phyloP scores from a whole-genome alignment of 2,797 vertebrate species.

The Pseudocheirus occidentalis region DNA sequence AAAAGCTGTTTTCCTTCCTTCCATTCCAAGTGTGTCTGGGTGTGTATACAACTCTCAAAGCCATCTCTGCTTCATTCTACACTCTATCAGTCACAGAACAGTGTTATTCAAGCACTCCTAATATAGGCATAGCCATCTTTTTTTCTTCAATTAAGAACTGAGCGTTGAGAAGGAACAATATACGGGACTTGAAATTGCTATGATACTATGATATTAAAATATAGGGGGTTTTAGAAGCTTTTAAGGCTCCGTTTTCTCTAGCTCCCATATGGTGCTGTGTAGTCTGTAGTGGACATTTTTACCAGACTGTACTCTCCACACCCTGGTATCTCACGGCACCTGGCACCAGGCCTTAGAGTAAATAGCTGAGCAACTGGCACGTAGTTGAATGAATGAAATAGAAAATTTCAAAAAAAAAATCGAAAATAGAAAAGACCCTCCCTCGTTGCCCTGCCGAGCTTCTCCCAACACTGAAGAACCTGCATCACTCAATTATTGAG shows the following conservation, averaged over 20 bases:
- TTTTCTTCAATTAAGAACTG: not conserved
- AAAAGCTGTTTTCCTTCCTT: not conserved
- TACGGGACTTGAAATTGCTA: not conserved
- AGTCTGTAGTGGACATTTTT: not conserved
- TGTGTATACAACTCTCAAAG: not conserved
- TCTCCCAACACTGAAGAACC: not conserved
- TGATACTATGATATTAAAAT: not conserved
- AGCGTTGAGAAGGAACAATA: not conserved
- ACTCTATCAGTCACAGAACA: not conserved
- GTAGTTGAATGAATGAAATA: not conserved
- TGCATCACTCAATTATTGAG: not conserved
- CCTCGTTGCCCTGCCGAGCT: constrained; percentile 7
- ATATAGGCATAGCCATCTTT: not conserved
- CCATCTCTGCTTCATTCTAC: not conserved
- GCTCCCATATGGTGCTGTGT: not conserved
- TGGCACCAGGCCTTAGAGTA: not conserved
- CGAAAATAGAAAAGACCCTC: too few relatives aligned
- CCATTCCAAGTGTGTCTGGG: not conserved
- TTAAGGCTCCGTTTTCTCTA: not conserved
- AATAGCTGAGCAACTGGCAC: not conserved
- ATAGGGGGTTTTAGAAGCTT: not conserved
- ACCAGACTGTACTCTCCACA: not conserved
- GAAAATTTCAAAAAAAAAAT: too few relatives aligned
- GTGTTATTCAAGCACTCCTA: not conserved
- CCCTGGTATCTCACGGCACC: not conserved